These are phyloP conservation scores for Bothrops jararaca DNA, from an alignment of 2,113 vertebrate species.

Conservation along the genomic window DNA sequence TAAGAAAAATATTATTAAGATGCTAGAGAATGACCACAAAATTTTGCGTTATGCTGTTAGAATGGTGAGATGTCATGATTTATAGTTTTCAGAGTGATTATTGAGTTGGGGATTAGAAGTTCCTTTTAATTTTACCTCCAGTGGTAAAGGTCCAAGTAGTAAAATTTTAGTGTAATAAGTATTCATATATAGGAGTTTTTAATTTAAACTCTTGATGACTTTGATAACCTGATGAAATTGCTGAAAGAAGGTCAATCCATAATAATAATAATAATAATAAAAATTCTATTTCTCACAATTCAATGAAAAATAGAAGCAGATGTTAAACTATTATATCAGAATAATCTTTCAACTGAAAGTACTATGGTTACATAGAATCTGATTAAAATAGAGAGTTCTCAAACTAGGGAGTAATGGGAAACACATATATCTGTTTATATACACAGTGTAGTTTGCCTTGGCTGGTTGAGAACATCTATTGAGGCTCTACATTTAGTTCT, in stretches of 20 bases:
- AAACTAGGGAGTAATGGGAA: neutral
- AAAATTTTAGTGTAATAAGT: neutral
- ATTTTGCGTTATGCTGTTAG: conserved; percentile 78
- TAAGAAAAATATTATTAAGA: conserved; percentile 79
- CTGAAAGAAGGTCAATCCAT: neutral
- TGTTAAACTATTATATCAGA: neutral
- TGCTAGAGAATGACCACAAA: conserved; percentile 81
- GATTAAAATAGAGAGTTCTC: neutral
- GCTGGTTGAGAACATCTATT: neutral
- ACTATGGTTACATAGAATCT: neutral
- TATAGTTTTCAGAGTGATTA: neutral
- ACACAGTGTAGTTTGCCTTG: neutral
- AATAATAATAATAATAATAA: neutral
- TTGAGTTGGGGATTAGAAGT: conserved; percentile 2
- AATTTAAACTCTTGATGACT: neutral
- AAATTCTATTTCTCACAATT: neutral
- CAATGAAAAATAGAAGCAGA: neutral
- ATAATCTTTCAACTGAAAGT: neutral
- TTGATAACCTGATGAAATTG: neutral
- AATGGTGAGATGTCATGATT: conserved; percentile 74
- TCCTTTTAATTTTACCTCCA: neutral
- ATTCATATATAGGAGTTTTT: neutral
- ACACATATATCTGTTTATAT: neutral
- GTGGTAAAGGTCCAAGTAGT: neutral
- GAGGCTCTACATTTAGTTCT: neutral